Evolutionary conservation across 2,797 vertebrate species (phyloP), one percentile per base, ranked within the genome.

Genomic region (Eulemur mongoz): DNA sequence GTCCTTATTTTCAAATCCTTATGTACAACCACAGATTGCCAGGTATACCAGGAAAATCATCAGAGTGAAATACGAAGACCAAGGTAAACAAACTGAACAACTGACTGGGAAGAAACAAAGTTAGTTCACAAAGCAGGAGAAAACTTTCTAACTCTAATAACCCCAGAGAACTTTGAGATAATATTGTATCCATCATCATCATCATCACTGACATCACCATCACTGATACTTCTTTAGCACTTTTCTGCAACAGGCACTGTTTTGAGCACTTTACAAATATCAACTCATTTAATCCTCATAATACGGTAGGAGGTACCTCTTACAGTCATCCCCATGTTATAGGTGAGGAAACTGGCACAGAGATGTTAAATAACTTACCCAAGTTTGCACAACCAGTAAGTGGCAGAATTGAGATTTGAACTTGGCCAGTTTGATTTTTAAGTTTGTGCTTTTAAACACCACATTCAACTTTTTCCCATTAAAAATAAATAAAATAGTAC

Each of bases 1-100:
- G 18, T 88, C 12, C 4, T 76, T 75, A 43, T 70, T 82, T 85
- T 38, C 23, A 93, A 81, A 38, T 73, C 27, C 25, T 85, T 65
- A 32, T 17, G 2, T 30, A 32, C 32, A 80, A 73, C 25, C 14
- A 35, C 52, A 69, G 45, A 83, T 81, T 72, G 52, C 25, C 18
- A 52, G 13, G 40, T 35, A 35, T 3, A 50, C 23, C 25, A 79
- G 45, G 43, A 91, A 92, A 63, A 78, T 40, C 23, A 38, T 43
- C 30, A 20, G 63, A 61, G 18, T 61, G 43, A 78, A 63, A 63
- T 91, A 17, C 32, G 45, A 82, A 89, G 25, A 75, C 23, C 17
- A 81, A 30, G 3, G 32, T 32, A 35, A 82, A 38, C 4, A 50
- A 99, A 18, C 98, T 98, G 98, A 82, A 35, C 7, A 81, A 45